Conservation (phyloP, 1,140 invertebrate genomes). For the Goniozus legneri region DNA sequence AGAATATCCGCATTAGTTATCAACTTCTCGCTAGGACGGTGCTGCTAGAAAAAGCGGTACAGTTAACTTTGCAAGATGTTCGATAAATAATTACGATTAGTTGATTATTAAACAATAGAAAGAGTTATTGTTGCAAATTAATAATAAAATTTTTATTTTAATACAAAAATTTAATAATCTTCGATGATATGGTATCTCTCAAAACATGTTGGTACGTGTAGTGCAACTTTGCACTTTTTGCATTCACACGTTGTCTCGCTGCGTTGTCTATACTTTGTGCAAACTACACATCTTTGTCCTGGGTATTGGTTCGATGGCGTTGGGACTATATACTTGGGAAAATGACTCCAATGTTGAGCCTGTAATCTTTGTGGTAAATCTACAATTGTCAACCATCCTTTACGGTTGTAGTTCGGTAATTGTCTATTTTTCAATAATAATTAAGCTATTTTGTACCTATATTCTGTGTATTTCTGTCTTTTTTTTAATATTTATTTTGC, state of each 20-base stretch:
- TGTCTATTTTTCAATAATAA: constrained; percentile 3
- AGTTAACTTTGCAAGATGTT: neutral
- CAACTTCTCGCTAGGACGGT: no score
- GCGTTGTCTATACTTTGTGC: constrained; percentile 8
- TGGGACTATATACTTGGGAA: constrained; percentile 3
- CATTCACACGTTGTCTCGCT: constrained; percentile 11
- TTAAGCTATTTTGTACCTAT: constrained; percentile 15
- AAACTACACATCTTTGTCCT: constrained; percentile 4
- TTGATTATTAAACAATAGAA: neutral
- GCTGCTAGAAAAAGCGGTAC: no score
- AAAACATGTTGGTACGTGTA: constrained; percentile 12
- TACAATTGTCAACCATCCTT: neutral
- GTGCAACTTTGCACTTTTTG: constrained; percentile 6
- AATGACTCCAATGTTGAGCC: neutral
- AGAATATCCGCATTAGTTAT: no score
- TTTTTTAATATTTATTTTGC: constrained; percentile 4
- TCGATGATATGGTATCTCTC: constrained; percentile 9
- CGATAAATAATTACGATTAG: neutral
- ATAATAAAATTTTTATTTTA: constrained; percentile 4
- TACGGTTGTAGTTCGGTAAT: neutral
- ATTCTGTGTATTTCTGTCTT: constrained; percentile 6
- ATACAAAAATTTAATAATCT: constrained; percentile 13
- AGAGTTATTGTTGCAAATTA: constrained; percentile 3
- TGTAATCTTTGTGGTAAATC: constrained; percentile 2
- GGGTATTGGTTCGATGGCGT: neutral